Percentiles rank a stretch among this genome's conserved stretches.
phyloP scores from a whole-genome alignment of 2,113 vertebrate species.

The Delphinus delphis region DNA sequence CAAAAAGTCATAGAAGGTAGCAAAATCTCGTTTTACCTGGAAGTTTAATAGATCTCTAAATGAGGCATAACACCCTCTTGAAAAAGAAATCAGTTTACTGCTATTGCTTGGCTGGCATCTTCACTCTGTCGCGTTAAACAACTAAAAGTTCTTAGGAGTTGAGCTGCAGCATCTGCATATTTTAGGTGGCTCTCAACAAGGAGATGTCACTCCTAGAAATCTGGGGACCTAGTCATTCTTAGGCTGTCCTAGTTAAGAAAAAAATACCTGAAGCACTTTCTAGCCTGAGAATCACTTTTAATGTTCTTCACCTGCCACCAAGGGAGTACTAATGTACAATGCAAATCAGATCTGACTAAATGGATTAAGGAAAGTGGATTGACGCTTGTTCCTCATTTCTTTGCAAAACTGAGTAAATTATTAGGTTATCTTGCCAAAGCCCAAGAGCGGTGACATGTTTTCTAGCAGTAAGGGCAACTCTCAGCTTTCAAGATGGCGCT shows the following conservation, averaged over 20 bases:
- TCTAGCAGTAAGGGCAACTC: background rate
- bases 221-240: background rate
- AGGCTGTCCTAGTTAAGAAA: background rate
- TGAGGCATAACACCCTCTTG: background rate
- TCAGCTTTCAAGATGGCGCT: background rate
- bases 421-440: background rate
- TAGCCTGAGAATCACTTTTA: background rate
- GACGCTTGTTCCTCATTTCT: background rate
- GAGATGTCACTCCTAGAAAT: background rate
- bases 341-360: slow-evolving; percentile 28
- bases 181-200: background rate
- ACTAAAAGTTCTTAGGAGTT: background rate
- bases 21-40: slow-evolving; percentile 19
- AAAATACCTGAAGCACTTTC: background rate
- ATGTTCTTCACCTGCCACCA: background rate
- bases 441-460: background rate
- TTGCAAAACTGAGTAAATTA: background rate
- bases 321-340: background rate
- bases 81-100: background rate
- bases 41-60: background rate
- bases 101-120: background rate
- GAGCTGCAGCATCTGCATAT: background rate
- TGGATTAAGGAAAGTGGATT: background rate
- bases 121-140: background rate
- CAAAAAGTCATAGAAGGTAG: background rate